Conservation (phyloP, 2,113 vertebrate species). For the Ranitomeya variabilis region DNA sequence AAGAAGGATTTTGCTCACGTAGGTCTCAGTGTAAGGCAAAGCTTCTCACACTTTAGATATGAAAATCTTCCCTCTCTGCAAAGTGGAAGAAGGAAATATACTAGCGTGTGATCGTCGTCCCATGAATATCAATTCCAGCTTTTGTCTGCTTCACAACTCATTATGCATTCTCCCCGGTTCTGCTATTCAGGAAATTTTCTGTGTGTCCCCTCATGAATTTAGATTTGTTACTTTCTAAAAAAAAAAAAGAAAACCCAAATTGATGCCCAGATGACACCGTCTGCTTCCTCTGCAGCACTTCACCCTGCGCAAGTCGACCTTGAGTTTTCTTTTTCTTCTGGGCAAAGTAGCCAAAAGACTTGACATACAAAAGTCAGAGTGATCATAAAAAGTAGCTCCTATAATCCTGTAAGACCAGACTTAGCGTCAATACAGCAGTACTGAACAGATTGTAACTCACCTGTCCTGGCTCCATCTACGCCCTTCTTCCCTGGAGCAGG, state of each 20-base stretch:
- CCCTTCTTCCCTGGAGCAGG: too few species aligned
- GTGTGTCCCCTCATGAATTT: conserved; percentile 11
- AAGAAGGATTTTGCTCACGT: neutral
- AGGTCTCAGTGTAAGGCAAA: neutral
- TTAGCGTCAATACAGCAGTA: too few species aligned
- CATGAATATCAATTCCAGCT: conserved; percentile 37
- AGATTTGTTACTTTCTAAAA: conserved; percentile 20
- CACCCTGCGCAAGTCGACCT: neutral
- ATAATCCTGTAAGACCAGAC: too few species aligned
- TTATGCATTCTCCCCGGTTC: neutral
- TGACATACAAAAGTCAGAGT: neutral
- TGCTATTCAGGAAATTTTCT: conserved; percentile 24
- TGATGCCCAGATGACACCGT: conserved; percentile 22
- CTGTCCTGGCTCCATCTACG: too few species aligned
- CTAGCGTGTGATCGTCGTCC: neutral
- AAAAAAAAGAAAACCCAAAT: neutral
- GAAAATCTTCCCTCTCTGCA: neutral
- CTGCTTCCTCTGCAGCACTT: neutral
- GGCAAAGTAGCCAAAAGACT: neutral
- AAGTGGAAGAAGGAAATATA: neutral
- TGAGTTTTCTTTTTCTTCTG: neutral
- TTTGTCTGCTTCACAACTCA: conserved; percentile 20
- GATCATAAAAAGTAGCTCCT: too few species aligned
- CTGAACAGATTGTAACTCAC: too few species aligned
- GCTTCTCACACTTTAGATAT: neutral